Percentiles rank a stretch among this genome's conserved stretches.
phyloP scores from a whole-genome alignment of 2,113 vertebrate species.

The Trogon surrucura region DNA sequence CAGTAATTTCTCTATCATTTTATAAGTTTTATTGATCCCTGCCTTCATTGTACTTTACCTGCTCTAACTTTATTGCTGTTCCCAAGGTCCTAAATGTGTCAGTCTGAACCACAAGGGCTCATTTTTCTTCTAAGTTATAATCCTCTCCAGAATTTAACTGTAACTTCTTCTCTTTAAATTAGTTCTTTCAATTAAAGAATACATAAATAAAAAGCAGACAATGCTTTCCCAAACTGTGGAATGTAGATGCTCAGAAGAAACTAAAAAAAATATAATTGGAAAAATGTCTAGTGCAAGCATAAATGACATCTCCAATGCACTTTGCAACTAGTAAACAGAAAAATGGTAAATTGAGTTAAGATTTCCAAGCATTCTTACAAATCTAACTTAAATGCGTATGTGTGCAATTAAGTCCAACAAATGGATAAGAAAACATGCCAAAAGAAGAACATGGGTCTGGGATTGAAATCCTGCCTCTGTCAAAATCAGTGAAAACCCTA shows the following conservation, averaged over 20 bases:
- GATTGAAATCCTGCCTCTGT: background rate
- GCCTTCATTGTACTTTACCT: background rate
- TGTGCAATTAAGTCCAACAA: background rate
- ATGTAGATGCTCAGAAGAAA: background rate
- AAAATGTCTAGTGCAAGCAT: background rate
- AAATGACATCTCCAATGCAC: background rate
- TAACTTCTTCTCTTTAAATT: background rate
- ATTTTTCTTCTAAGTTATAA: conserved; percentile 6
- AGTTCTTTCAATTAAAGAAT: background rate
- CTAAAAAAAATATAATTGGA: background rate
- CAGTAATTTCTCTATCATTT: background rate
- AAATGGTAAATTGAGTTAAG: background rate
- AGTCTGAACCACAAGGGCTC: background rate
- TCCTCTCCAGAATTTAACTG: background rate
- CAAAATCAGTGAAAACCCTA: background rate
- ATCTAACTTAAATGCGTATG: background rate
- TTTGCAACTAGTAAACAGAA: background rate
- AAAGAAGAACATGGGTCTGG: background rate
- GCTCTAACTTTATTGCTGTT: background rate
- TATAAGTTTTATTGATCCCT: conserved; percentile 13
- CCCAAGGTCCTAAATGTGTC: background rate
- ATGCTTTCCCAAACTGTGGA: background rate
- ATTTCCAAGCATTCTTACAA: background rate
- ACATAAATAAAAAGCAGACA: background rate
- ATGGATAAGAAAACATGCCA: background rate